A percentile compares a stretch with the other conserved stretches of the same genome.
These are phyloP conservation scores for Spizaetus ornatus DNA, from an alignment of 2,113 vertebrate species.

Conservation along the genomic window DNA sequence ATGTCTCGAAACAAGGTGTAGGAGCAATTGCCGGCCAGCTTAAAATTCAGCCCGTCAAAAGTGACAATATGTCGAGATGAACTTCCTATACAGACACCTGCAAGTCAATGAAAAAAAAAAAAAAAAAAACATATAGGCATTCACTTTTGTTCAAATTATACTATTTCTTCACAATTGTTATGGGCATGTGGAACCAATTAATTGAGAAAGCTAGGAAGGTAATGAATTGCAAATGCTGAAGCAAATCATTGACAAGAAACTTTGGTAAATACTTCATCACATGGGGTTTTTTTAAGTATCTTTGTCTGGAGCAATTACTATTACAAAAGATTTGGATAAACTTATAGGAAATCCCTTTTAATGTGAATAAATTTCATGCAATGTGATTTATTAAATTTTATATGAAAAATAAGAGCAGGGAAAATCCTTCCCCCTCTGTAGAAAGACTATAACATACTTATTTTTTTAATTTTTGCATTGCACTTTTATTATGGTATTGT, in stretches of 20 bases:
- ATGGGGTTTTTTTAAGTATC: not conserved
- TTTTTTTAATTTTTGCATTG: not conserved
- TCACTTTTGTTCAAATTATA: not conserved
- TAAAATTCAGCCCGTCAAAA: slow-evolving; percentile 86
- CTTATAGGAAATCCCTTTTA: not conserved
- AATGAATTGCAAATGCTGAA: not conserved
- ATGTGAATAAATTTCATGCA: not conserved
- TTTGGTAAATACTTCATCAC: not conserved
- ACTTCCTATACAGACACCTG: slow-evolving; percentile 91
- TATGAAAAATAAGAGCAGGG: not conserved
- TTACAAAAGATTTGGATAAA: not conserved
- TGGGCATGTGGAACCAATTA: not conserved
- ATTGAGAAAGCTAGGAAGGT: not conserved
- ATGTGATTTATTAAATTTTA: not conserved
- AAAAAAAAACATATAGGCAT: not conserved
- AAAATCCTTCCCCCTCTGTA: not conserved
- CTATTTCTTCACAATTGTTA: not conserved
- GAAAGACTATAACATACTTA: not conserved
- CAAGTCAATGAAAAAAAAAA: not conserved
- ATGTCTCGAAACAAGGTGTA: slow-evolving; percentile 81
- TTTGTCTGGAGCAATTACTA: not conserved
- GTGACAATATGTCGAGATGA: slow-evolving; percentile 90
- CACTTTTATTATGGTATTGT: not conserved
- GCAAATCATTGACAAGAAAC: not conserved
- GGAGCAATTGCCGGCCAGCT: slow-evolving; percentile 85